Conservation (phyloP, 2,797 vertebrate genomes). For the Petrocephalus schoutedeni region DNA sequence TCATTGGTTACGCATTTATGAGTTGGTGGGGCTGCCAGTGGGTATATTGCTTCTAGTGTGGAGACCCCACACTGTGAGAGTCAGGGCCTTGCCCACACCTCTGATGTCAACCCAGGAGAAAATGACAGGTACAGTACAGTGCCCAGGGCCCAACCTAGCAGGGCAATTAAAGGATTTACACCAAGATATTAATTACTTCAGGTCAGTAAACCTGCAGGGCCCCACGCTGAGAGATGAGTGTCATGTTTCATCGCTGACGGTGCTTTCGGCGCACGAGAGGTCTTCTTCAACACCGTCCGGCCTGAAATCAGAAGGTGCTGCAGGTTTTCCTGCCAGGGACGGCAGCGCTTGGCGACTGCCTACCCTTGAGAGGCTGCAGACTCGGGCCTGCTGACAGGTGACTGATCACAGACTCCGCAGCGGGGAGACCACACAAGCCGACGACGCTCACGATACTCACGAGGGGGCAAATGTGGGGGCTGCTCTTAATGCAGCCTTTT, state of each 20-base stretch:
- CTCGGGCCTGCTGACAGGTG: not conserved
- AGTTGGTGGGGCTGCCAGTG: not conserved
- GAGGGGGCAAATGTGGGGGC: not conserved
- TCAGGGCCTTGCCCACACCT: not conserved
- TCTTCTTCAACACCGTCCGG: not conserved
- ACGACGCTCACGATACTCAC: not conserved
- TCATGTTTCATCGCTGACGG: not conserved
- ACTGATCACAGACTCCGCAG: not conserved
- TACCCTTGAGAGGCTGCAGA: not conserved
- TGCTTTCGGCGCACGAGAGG: not conserved
- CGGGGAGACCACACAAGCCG: not conserved
- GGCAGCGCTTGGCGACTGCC: not conserved
- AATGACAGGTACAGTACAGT: not conserved
- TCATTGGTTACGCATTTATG: not conserved
- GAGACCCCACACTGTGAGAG: not conserved
- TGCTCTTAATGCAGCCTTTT: not conserved
- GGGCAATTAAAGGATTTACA: not conserved
- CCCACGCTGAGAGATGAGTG: not conserved
- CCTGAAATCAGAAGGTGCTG: not conserved
- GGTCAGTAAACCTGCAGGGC: not conserved
- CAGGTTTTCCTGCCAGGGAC: not conserved
- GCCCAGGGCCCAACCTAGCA: not conserved
- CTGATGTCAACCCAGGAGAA: not conserved
- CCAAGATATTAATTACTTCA: not conserved
- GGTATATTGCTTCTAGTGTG: not conserved